Percentiles rank a stretch among this genome's conserved stretches.
These are phyloP conservation scores for Eleginops maclovinus DNA, from an alignment of 2,113 vertebrate genomes.

Conservation along the genomic window DNA sequence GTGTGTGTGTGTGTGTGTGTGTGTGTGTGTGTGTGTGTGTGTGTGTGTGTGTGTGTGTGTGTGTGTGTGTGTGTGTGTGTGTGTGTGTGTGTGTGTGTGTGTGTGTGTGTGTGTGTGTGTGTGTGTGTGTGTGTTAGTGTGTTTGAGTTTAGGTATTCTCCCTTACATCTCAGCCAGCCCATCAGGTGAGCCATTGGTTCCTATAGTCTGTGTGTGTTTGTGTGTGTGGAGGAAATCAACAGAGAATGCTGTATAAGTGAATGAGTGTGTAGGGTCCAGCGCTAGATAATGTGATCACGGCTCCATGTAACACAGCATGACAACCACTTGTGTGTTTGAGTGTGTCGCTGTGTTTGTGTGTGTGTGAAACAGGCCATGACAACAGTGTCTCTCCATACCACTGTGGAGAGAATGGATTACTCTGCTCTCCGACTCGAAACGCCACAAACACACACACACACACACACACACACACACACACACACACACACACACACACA, in stretches of 20 bases:
- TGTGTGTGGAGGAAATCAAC: conserved; percentile 91
- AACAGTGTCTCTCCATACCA: conserved; percentile 86
- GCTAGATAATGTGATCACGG: conserved; percentile 98
- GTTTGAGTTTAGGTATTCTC: conserved; percentile 29
- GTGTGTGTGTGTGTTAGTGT: conserved; percentile 21
- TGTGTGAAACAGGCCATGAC: conserved; percentile 72
- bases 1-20: conserved; percentile 23
- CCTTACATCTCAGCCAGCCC: conserved; percentile 54
- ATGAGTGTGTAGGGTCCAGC: conserved; percentile 98
- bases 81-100: conserved; percentile 42
- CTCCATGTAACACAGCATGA: conserved; percentile 98
- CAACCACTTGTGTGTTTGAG: conserved; percentile 78
- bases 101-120: conserved; percentile 40
- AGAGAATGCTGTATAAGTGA: conserved; percentile 96
- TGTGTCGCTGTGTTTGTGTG: conserved; percentile 70
- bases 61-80: too few species aligned
- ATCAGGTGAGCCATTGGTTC: conserved; percentile 64
- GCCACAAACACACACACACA: conserved; percentile 75
- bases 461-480: conserved; percentile 64
- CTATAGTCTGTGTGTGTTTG: conserved; percentile 28
- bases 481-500: conserved; percentile 78
- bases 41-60: conserved; percentile 15
- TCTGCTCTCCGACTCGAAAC: conserved; percentile 85
- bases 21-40: conserved; percentile 21
- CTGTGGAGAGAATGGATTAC: conserved; percentile 98